Evolutionary conservation across 2,888 invertebrate genomes (phyloP).

Genomic region (Chydorus sphaericus): DNA sequence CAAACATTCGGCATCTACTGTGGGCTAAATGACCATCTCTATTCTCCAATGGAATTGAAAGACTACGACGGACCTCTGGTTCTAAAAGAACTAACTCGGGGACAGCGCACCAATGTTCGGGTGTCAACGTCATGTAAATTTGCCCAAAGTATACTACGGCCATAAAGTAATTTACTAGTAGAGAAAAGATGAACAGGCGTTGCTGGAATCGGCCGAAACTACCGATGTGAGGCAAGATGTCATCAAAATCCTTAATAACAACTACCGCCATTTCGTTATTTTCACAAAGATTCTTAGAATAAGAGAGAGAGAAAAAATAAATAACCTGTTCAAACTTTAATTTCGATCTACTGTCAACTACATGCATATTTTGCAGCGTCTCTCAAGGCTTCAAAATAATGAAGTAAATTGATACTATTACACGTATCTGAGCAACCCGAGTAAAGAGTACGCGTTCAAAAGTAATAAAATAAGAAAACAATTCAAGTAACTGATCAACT

Average conservation of each 20-base stretch:
- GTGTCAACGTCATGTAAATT: slow-evolving; percentile 12
- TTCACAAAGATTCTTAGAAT: too few relatives aligned
- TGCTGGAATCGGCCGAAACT: slow-evolving; percentile 18
- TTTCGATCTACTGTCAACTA: too few relatives aligned
- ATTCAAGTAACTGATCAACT: too few relatives aligned
- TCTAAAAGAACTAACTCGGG: slow-evolving; percentile 15
- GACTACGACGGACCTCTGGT: slow-evolving; percentile 9
- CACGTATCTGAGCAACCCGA: too few relatives aligned
- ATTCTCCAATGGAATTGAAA: slow-evolving; percentile 14
- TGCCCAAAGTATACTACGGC: slow-evolving; percentile 15
- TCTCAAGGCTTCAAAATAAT: too few relatives aligned
- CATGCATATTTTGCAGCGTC: too few relatives aligned
- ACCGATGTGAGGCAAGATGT: slow-evolving; percentile 18
- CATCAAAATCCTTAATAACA: slow-evolving; percentile 17
- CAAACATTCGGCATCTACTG: slow-evolving; percentile 17
- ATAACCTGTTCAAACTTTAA: too few relatives aligned
- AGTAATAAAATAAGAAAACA: too few relatives aligned
- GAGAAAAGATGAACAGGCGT: slow-evolving; percentile 16
- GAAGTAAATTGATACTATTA: too few relatives aligned
- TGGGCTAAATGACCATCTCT: slow-evolving; percentile 14
- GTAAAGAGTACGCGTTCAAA: too few relatives aligned
- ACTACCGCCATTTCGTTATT: too few relatives aligned
- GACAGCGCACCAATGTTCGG: slow-evolving; percentile 17
- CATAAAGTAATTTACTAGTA: slow-evolving; percentile 16
- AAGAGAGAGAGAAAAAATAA: too few relatives aligned